Conservation (phyloP, 2,797 vertebrate genomes). For the Halcyon smyrnensis region DNA sequence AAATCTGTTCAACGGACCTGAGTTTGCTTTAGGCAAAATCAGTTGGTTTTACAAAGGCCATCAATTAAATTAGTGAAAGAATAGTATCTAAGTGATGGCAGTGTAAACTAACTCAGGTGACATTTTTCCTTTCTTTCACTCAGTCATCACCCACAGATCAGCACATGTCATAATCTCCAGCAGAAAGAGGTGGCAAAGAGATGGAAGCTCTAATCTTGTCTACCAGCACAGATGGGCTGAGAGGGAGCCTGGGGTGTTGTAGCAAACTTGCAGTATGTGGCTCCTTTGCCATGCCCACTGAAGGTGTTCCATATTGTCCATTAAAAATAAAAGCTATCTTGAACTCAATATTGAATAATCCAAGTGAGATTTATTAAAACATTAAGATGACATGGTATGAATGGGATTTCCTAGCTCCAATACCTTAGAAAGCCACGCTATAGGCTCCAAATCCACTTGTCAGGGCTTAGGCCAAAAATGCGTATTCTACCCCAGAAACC, state of each 20-base stretch:
- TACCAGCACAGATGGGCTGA: background rate
- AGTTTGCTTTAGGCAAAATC: background rate
- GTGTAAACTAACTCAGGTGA: background rate
- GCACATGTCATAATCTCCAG: background rate
- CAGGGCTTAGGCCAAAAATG: background rate
- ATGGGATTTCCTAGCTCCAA: background rate
- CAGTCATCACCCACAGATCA: background rate
- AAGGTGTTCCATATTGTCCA: background rate
- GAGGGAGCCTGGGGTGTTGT: background rate
- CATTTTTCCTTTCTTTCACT: background rate
- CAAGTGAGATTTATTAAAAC: background rate
- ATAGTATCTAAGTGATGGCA: background rate
- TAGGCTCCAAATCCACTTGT: background rate
- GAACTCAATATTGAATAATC: background rate
- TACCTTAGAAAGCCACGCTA: background rate
- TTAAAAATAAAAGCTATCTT: background rate
- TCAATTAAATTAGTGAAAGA: background rate
- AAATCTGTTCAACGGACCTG: background rate
- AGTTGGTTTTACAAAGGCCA: background rate
- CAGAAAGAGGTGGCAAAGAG: background rate
- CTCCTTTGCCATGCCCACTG: background rate
- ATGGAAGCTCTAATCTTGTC: background rate
- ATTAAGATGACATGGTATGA: background rate
- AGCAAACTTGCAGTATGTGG: background rate
- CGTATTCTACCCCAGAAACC: background rate